A percentile compares a stretch with the other conserved stretches of the same genome.
phyloP scores from a whole-genome alignment of 2,797 vertebrate genomes.

The Emydoidea blandingii region DNA sequence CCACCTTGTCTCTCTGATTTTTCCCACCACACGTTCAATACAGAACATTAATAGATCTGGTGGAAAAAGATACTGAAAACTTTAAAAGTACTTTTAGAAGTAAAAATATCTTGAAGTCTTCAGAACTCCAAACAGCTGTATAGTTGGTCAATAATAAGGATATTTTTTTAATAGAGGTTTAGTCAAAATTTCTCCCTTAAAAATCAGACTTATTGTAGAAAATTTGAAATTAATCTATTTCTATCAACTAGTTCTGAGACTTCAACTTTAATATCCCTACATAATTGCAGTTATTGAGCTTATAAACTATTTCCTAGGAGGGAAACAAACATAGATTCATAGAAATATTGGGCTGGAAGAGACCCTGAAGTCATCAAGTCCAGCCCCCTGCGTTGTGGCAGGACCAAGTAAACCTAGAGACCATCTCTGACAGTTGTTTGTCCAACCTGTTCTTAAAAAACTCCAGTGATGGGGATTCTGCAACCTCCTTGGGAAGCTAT shows the following conservation, averaged over 20 bases:
- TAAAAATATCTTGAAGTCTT: background rate
- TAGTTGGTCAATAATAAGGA: background rate
- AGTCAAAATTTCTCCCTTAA: too few relatives aligned
- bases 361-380: too few relatives aligned
- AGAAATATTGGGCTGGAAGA: too few relatives aligned
- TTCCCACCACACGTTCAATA: background rate
- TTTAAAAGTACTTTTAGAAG: background rate
- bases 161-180: too few relatives aligned
- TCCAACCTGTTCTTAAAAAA: too few relatives aligned
- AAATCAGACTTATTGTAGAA: too few relatives aligned
- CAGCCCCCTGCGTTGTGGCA: too few relatives aligned
- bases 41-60: background rate
- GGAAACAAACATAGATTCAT: background rate
- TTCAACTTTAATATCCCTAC: background rate
- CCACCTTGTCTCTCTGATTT: background rate
- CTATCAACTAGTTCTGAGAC: background rate
- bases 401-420: too few relatives aligned
- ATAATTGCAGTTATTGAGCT: background rate
- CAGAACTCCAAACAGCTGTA: background rate
- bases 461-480: too few relatives aligned
- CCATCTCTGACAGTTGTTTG: too few relatives aligned
- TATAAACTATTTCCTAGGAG: background rate
- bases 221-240: too few relatives aligned
- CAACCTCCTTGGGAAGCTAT: too few relatives aligned
- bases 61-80: background rate